A percentile compares a stretch with the other conserved stretches of the same genome.
phyloP scores from a whole-genome alignment of 1,140 invertebrate species.

The Caenorhabditis brenneri region DNA sequence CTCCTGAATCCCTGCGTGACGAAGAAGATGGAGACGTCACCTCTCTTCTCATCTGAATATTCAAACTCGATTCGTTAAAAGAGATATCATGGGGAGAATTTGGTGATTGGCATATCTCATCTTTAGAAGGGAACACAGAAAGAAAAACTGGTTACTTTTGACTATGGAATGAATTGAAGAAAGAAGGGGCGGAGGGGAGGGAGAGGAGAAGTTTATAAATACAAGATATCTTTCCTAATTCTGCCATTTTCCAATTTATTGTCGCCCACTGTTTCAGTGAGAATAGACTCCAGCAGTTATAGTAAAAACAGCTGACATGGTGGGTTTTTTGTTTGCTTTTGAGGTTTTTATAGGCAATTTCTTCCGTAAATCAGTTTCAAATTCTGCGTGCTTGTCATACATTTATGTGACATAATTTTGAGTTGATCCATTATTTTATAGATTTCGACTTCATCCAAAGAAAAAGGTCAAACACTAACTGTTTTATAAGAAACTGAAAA shows the following conservation, averaged over 20 bases:
- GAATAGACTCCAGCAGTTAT: neutral
- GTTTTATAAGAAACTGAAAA: no score
- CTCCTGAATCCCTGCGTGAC: no score
- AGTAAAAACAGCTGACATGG: neutral
- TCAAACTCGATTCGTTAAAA: constrained; percentile 6
- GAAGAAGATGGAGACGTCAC: neutral
- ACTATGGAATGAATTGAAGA: neutral
- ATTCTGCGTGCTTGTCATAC: no score
- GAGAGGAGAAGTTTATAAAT: neutral
- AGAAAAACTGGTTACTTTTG: constrained; percentile 3
- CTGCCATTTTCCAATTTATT: neutral
- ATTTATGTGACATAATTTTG: no score
- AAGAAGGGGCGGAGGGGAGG: neutral
- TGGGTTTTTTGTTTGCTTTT: neutral
- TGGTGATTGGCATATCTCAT: neutral
- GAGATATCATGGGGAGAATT: neutral
- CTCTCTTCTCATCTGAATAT: neutral
- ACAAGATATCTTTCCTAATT: neutral
- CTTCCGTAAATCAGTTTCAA: no score
- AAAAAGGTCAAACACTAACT: no score
- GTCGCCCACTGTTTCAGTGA: neutral
- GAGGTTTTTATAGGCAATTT: no score
- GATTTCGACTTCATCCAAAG: no score
- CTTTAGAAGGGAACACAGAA: neutral
- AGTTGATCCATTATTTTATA: no score